phyloP scores from a whole-genome alignment of 1,140 invertebrate species.

The Ruditapes philippinarum region DNA sequence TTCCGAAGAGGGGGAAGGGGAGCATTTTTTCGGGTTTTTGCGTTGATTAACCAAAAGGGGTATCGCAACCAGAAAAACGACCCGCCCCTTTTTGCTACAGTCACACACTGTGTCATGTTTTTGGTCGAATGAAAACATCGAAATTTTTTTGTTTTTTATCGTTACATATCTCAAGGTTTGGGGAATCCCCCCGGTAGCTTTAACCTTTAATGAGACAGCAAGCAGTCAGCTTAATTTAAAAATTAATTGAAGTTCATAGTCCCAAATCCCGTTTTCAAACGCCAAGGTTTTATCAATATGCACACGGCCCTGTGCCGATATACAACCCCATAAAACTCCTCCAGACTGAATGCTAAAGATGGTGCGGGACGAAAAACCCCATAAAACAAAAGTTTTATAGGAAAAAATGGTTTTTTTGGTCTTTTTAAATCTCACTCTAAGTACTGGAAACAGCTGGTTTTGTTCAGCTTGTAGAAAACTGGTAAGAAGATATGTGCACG shows the following conservation, averaged over 20 bases:
- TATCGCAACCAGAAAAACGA: conserved; percentile 96
- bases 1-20: conserved; percentile 90
- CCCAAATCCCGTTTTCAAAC: conserved; percentile 96
- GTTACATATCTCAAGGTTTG: conserved; percentile 89
- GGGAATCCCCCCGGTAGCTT: conserved; percentile 90
- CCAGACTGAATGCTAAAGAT: not conserved
- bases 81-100: conserved; percentile 94
- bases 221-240: conserved; percentile 95
- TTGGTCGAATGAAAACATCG: conserved; percentile 88
- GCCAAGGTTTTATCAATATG: conserved; percentile 88
- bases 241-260: conserved; percentile 94
- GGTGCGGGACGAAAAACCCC: conserved; percentile 20
- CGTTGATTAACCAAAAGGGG: conserved; percentile 97
- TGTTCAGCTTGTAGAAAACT: conserved; percentile 80
- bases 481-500: conserved; percentile 82
- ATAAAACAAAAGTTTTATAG: conserved; percentile 87
- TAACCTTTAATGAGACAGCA: conserved; percentile 91
- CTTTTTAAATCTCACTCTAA: conserved; percentile 89
- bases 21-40: conserved; percentile 96
- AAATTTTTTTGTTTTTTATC: conserved; percentile 91
- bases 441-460: conserved; percentile 89
- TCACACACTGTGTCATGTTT: conserved; percentile 93
- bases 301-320: not conserved
- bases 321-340: not conserved
- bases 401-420: conserved; percentile 70